Percentiles rank a stretch among this genome's conserved stretches.
Evolutionary conservation across 1,140 invertebrate species (phyloP).

Genomic region (Drosophila arawakana): DNA sequence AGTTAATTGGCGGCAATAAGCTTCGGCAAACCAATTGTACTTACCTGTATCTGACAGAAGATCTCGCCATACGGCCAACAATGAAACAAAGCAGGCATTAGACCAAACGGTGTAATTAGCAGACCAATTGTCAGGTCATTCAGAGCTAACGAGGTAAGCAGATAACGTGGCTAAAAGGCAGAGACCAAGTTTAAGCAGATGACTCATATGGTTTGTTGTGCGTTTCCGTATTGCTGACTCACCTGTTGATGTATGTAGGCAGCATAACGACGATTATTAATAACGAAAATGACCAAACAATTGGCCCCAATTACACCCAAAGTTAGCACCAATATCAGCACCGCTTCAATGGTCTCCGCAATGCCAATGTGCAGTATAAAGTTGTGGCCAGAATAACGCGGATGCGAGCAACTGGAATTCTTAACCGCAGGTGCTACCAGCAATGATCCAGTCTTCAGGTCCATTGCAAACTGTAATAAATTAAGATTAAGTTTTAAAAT

Average conservation of each 20-base stretch:
- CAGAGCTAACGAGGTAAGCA: slow-evolving; percentile 92
- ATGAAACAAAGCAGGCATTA: slow-evolving; percentile 91
- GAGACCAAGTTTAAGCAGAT: not conserved
- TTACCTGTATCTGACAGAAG: slow-evolving; percentile 94
- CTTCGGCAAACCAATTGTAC: slow-evolving; percentile 16
- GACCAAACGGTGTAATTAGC: slow-evolving; percentile 92
- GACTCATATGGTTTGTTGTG: not conserved
- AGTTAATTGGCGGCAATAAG: slow-evolving; percentile 39
- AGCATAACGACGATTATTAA: slow-evolving; percentile 92
- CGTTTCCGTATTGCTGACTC: slow-evolving; percentile 42
- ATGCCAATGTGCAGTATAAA: slow-evolving; percentile 87
- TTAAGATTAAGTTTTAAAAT: not conserved
- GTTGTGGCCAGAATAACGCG: slow-evolving; percentile 86
- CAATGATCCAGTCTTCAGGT: slow-evolving; percentile 85
- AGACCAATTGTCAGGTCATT: slow-evolving; percentile 94
- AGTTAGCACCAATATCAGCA: slow-evolving; percentile 90
- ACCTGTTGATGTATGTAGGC: slow-evolving; percentile 95
- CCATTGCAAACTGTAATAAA: slow-evolving; percentile 72
- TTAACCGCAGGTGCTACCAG: slow-evolving; percentile 90
- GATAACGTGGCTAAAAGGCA: slow-evolving; percentile 90
- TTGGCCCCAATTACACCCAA: slow-evolving; percentile 91
- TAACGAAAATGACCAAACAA: slow-evolving; percentile 91
- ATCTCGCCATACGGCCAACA: slow-evolving; percentile 96
- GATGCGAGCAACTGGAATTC: slow-evolving; percentile 92
- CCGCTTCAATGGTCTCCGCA: slow-evolving; percentile 89